Evolutionary conservation across 1,140 invertebrate genomes (phyloP).

Genomic region (Neodiprion virginianus): DNA sequence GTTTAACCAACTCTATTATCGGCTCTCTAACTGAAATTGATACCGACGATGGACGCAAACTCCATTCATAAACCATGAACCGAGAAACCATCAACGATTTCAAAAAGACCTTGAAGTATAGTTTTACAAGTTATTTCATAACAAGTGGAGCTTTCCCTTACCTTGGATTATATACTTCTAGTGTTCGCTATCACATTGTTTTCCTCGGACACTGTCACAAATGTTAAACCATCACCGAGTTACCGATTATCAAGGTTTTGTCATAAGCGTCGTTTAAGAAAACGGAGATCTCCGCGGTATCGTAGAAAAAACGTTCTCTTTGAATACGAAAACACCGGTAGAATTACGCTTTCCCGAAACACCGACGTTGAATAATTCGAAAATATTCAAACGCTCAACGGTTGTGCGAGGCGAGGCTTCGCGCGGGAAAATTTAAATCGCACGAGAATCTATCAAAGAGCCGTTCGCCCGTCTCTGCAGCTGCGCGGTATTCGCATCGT

Average conservation of each 20-base stretch:
- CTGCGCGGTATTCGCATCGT: slow-evolving; percentile 6
- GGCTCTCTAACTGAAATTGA: too few species aligned
- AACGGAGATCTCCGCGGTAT: too few species aligned
- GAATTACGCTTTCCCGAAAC: not conserved
- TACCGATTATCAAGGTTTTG: not conserved
- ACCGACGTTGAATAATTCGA: slow-evolving; percentile 12
- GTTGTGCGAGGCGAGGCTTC: not conserved
- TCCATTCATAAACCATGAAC: too few species aligned
- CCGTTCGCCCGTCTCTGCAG: not conserved
- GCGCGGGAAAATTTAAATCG: not conserved
- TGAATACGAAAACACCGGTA: too few species aligned
- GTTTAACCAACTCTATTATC: too few species aligned
- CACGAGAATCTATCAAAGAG: too few species aligned
- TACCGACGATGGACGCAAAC: too few species aligned
- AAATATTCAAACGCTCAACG: slow-evolving; percentile 6
- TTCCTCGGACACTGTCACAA: not conserved
- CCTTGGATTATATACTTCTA: not conserved
- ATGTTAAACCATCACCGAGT: not conserved
- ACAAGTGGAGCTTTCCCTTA: not conserved
- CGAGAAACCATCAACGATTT: too few species aligned
- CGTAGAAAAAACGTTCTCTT: too few species aligned
- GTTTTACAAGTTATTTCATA: too few species aligned
- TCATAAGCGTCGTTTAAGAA: too few species aligned
- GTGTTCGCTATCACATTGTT: not conserved
- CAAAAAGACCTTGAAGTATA: too few species aligned